Base-by-base conservation (phyloP, 2,888 invertebrate species). In the Drosophila imparisetae region DNA sequence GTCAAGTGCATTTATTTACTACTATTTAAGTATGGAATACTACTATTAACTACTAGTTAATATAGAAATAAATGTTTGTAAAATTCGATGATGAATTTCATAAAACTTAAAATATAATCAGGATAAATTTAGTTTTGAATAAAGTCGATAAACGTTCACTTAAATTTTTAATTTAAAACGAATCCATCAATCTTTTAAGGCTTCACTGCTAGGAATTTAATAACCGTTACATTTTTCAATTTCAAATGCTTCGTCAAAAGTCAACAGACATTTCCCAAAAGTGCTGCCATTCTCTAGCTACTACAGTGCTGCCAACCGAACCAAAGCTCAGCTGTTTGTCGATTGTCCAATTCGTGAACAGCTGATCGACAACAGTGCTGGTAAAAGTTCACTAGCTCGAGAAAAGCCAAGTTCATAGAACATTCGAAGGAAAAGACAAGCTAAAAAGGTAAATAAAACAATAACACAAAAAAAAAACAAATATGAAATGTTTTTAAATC, bases 321-420 rank as follows among this genome's bases (percentile, higher is more conserved):
- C 2, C 2, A 15, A 6, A 4, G 15, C n/a, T 30, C 77, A 81
- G 77, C 78, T 81, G 77, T 21, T 81, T 63, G 7, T 36, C 66
- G 78, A 81, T 71, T 45, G 58, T 42, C 63, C n/a, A 36, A 50
- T 29, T n/a, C 11, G 4, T 8, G 1, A 13, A 42, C 81, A 77
- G 77, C 77, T 77, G 81, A 58, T 63, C 0, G 11, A 4, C 40
- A 61, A 52, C 40, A 81, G 78, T 77, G 66, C 21, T 80, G 62
- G 10, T 76, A 24, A 27, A 34, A 24, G 5, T 10, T 34, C n/a
- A 11, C 27, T 27, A 53, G 30, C 27, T 36, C 5, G 18, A 32
- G 15, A 21, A 50, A 15, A 34, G 18, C 30, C 15, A 42, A 42
- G 0, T 13, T 2, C 10, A 21, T 24, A 24, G 8, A 24, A 3